Percentiles rank a stretch among this genome's conserved stretches.
Conservation (phyloP, 2,888 invertebrate species). For the Meghimatium bilineatum region DNA sequence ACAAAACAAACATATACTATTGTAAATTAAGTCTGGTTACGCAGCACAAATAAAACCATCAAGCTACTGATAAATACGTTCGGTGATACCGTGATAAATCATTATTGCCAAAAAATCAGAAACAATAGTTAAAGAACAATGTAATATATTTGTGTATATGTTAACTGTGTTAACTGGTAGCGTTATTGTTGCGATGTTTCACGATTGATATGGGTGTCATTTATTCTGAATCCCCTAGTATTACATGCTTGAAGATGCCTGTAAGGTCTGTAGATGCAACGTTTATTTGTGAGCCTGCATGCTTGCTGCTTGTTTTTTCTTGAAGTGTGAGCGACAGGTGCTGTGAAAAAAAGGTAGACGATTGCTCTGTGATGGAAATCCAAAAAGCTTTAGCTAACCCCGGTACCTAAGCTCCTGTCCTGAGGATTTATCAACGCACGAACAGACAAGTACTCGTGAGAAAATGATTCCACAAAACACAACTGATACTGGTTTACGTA, state of each 20-base stretch:
- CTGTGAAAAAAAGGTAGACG: not conserved
- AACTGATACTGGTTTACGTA: not conserved
- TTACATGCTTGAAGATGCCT: not conserved
- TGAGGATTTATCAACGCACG: not conserved
- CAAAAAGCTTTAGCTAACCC: not conserved
- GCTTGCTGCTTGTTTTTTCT: conserved; percentile 11
- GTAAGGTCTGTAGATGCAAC: not conserved
- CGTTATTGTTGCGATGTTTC: not conserved
- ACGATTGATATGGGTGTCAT: not conserved
- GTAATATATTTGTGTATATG: too few species aligned
- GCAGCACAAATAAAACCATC: too few species aligned
- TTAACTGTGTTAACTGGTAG: too few species aligned
- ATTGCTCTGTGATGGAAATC: not conserved
- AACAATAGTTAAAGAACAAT: too few species aligned
- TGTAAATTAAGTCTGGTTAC: too few species aligned
- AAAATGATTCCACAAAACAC: not conserved
- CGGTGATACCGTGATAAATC: too few species aligned
- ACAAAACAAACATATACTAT: too few species aligned
- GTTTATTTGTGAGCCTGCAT: conserved; percentile 20
- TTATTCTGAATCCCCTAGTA: not conserved
- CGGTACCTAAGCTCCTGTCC: not conserved
- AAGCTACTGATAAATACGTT: too few species aligned
- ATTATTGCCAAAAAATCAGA: too few species aligned
- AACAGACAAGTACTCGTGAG: not conserved
- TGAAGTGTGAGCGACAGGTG: conserved; percentile 1